phyloP scores from a whole-genome alignment of 2,888 invertebrate genomes.

The Pheosia gnoma region DNA sequence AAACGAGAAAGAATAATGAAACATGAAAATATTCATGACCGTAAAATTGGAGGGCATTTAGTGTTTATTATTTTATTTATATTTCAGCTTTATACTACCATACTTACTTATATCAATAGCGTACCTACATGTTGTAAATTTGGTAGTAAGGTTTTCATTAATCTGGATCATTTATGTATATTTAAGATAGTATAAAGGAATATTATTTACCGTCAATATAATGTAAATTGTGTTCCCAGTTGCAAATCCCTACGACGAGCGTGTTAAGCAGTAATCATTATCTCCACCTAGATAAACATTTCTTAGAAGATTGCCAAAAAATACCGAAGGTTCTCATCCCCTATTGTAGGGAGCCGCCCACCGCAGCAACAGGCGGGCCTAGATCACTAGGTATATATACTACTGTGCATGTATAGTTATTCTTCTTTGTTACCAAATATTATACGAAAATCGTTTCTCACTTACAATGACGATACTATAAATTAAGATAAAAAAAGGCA shows the following conservation, averaged over 20 bases:
- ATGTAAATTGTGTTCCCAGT: no score
- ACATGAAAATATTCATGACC: conserved; percentile 26
- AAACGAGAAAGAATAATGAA: conserved; percentile 13
- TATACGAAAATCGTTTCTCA: conserved; percentile 9
- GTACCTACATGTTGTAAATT: not conserved
- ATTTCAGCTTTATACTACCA: not conserved
- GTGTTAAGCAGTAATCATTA: not conserved
- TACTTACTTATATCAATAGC: not conserved
- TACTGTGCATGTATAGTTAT: conserved; percentile 21
- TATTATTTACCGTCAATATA: no score
- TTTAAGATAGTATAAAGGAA: no score
- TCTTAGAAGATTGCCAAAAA: conserved; percentile 26
- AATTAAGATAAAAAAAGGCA: no score
- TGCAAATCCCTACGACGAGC: not conserved
- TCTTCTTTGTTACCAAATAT: conserved; percentile 11
- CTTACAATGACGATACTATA: no score
- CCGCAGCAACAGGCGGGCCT: conserved; percentile 50
- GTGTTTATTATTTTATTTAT: conserved; percentile 9
- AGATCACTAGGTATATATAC: conserved; percentile 1
- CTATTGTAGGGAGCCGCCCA: conserved; percentile 28
- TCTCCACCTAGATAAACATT: conserved; percentile 21
- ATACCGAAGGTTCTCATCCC: conserved; percentile 37
- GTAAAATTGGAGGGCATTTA: conserved; percentile 28
- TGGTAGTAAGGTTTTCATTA: no score
- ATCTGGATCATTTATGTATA: no score